These are phyloP conservation scores for Heteropelma amictum DNA, from an alignment of 2,888 invertebrate genomes.

Conservation along the genomic window DNA sequence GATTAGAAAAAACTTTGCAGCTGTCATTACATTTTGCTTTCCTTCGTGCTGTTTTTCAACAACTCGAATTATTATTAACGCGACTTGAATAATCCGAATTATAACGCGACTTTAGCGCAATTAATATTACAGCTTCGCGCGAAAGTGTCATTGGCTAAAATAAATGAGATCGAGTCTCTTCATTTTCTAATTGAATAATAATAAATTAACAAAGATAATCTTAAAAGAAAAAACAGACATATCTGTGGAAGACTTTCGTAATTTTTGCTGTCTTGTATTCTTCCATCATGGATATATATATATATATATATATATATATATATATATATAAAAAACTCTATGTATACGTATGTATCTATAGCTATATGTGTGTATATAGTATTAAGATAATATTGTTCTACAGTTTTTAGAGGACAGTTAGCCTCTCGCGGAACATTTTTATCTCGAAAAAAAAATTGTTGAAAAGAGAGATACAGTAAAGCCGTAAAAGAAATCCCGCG, in stretches of 20 bases:
- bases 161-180: no score
- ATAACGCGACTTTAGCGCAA: no score
- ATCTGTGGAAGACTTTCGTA: slow-evolving; percentile 70
- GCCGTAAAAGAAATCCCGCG: no score
- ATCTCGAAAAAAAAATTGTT: slow-evolving; percentile 14
- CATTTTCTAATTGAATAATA: slow-evolving; percentile 28
- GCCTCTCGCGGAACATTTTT: slow-evolving; percentile 28
- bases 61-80: no score
- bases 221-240: slow-evolving; percentile 41
- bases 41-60: no score
- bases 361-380: background rate
- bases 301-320: slow-evolving; percentile 8
- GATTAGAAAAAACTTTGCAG: no score
- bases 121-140: slow-evolving; percentile 34
- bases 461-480: no score
- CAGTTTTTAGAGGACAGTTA: slow-evolving; percentile 16
- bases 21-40: no score
- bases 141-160: slow-evolving; percentile 46
- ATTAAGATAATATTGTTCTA: background rate
- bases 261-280: slow-evolving; percentile 67
- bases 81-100: no score
- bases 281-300: slow-evolving; percentile 28
- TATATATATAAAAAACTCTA: slow-evolving; percentile 16
- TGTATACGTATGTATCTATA: background rate
- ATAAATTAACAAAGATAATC: slow-evolving; percentile 44